Conservation (phyloP, 1,140 invertebrate genomes). For the Zaprionus ornatus region DNA sequence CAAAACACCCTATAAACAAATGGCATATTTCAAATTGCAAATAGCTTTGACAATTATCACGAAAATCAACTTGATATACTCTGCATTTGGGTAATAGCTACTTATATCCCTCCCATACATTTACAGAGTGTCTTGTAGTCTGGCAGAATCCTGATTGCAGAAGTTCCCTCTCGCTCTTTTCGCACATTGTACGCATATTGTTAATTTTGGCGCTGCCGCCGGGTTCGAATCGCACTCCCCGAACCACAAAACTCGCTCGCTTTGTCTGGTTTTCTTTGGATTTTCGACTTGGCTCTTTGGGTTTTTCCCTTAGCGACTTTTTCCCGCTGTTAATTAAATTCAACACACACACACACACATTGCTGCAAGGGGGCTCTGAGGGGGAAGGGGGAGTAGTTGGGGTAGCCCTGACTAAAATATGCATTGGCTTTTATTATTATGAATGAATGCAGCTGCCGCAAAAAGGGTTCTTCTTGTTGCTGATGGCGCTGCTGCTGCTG, state of each 20-base stretch:
- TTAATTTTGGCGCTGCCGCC: conserved; percentile 71
- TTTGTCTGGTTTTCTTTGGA: conserved; percentile 37
- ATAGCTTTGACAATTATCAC: too few species aligned
- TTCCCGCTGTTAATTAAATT: conserved; percentile 77
- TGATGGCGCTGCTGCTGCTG: neutral
- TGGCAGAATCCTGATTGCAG: rapidly evolving
- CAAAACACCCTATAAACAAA: neutral
- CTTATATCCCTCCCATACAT: neutral
- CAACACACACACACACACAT: conserved; percentile 47
- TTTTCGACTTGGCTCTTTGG: conserved; percentile 41
- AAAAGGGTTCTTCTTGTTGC: conserved; percentile 34
- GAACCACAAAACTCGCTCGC: neutral
- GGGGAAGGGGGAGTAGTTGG: conserved; percentile 12
- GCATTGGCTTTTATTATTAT: conserved; percentile 54
- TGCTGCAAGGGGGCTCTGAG: neutral
- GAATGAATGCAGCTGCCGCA: conserved; percentile 17
- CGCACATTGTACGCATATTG: conserved; percentile 75
- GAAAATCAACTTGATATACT: neutral
- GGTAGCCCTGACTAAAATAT: conserved; percentile 59
- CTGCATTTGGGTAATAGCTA: neutral
- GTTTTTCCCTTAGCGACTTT: conserved; percentile 64
- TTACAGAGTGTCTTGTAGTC: neutral
- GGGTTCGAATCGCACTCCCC: conserved; percentile 43
- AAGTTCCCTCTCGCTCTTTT: conserved; percentile 42
- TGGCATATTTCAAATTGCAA: neutral